Percentiles rank a stretch among this genome's conserved stretches.
phyloP scores from a whole-genome alignment of 2,113 vertebrate species.

The Thunnus maccoyii region DNA sequence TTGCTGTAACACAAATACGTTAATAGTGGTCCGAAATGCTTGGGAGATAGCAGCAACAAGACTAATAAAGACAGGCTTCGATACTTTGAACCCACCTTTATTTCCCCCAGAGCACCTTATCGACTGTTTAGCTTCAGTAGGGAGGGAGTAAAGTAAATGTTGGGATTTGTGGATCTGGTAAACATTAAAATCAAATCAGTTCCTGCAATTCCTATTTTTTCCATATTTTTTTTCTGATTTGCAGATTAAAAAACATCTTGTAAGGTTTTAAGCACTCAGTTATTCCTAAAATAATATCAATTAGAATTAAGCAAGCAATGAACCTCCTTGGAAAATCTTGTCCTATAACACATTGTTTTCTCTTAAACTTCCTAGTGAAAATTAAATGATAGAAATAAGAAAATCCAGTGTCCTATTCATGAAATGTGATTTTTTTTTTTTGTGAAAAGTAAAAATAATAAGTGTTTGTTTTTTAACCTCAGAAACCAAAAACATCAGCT shows the following conservation, averaged over 20 bases:
- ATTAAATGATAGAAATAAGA: too few relatives aligned
- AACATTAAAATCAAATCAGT: neutral
- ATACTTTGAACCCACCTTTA: slow-evolving; percentile 18
- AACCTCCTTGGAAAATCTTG: neutral
- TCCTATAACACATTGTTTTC: too few relatives aligned
- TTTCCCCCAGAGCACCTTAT: neutral
- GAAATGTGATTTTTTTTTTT: too few relatives aligned
- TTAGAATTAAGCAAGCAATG: neutral
- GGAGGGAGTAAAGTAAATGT: neutral
- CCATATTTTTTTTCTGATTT: too few relatives aligned
- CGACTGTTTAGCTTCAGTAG: neutral
- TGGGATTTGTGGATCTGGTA: neutral
- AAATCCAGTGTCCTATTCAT: too few relatives aligned
- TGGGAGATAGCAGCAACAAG: neutral
- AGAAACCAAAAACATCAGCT: too few relatives aligned
- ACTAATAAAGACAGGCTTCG: slow-evolving; percentile 7
- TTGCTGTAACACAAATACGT: slow-evolving; percentile 16
- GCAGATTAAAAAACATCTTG: too few relatives aligned
- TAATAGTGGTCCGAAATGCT: neutral
- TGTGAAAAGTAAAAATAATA: too few relatives aligned
- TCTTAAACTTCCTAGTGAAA: too few relatives aligned
- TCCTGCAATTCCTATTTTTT: neutral
- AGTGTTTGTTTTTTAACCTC: too few relatives aligned
- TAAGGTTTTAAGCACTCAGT: neutral
- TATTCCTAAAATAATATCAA: neutral